These are phyloP conservation scores for Sylvia atricapilla DNA, from an alignment of 2,113 vertebrate genomes.

Conservation along the genomic window DNA sequence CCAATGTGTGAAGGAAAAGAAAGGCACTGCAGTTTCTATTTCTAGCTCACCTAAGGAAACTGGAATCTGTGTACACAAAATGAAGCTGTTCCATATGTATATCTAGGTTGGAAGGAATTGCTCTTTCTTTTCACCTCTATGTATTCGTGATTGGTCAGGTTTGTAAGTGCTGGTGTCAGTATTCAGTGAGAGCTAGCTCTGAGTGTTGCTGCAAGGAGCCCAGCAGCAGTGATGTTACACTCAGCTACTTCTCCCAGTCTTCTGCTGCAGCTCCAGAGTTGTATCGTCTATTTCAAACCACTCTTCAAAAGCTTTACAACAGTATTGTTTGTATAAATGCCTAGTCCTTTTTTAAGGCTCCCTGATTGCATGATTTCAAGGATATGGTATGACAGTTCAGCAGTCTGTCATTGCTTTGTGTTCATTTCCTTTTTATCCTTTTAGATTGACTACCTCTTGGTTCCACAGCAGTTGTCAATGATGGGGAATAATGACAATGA, in stretches of 20 bases:
- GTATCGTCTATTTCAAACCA: background rate
- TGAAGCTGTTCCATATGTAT: background rate
- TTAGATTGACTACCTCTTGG: background rate
- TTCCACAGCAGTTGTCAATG: background rate
- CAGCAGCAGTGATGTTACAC: rapidly evolving
- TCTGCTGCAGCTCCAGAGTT: background rate
- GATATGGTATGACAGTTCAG: background rate
- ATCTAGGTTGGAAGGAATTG: background rate
- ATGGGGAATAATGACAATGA: background rate
- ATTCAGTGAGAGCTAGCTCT: background rate
- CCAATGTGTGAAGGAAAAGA: background rate
- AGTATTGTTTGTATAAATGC: background rate
- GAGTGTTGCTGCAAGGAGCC: background rate
- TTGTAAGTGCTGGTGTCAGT: background rate
- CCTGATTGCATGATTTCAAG: background rate
- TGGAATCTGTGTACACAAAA: background rate
- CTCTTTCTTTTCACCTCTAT: background rate
- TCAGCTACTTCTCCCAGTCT: background rate
- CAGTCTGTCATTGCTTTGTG: background rate
- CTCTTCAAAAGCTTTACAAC: background rate
- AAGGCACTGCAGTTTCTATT: background rate
- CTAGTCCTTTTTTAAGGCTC: background rate
- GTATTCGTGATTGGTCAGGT: background rate
- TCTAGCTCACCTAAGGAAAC: background rate
- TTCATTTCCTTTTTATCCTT: background rate